Percentiles rank a stretch among this genome's conserved stretches.
Conservation (phyloP, 2,888 invertebrate genomes). For the Amblyjoppa fuscipennis region DNA sequence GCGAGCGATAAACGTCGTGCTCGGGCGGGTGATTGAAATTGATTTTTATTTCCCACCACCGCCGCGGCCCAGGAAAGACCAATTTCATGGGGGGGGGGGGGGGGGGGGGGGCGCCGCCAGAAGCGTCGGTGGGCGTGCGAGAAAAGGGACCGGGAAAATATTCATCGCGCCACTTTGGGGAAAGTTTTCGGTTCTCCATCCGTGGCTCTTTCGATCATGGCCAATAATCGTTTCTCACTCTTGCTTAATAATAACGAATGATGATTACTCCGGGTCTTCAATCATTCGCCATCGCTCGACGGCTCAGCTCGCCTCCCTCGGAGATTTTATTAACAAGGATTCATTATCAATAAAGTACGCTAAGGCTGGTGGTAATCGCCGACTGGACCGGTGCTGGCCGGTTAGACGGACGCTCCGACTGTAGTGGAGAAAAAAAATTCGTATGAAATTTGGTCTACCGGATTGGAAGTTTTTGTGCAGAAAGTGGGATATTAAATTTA, state of each 20-base stretch:
- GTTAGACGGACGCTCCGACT: too few relatives aligned
- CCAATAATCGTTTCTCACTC: neutral
- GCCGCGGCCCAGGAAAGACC: conserved; percentile 52
- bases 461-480: too few relatives aligned
- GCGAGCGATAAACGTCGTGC: conserved; percentile 63
- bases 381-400: too few relatives aligned
- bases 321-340: neutral
- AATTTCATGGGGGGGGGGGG: conserved; percentile 56
- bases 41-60: conserved; percentile 71
- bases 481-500: too few relatives aligned
- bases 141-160: conserved; percentile 56
- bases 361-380: too few relatives aligned
- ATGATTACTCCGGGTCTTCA: conserved; percentile 37
- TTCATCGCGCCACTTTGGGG: conserved; percentile 65
- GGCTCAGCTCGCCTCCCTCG: neutral
- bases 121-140: neutral
- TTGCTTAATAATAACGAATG: conserved; percentile 34
- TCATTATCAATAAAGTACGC: neutral
- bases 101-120: conserved; percentile 26
- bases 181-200: conserved; percentile 21
- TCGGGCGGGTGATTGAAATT: conserved; percentile 77
- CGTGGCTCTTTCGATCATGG: neutral
- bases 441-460: too few relatives aligned
- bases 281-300: conserved; percentile 33
- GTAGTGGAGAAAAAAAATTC: too few relatives aligned